Evolutionary conservation across 2,888 invertebrate genomes (phyloP).

Genomic region (Spisula solida): DNA sequence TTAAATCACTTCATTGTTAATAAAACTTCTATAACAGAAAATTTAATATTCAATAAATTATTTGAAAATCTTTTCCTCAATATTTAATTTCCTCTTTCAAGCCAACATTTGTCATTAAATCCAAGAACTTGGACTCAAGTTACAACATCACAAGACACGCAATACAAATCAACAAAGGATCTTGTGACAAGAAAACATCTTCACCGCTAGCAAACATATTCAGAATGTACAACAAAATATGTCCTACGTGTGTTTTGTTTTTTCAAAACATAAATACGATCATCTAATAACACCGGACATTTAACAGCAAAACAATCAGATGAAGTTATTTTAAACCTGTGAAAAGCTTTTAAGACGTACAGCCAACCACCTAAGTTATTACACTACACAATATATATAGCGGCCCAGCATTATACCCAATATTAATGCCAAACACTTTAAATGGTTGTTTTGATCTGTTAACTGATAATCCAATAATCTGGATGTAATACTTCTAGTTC

Average conservation of each 20-base stretch:
- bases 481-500: no score
- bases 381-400: background rate
- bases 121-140: background rate
- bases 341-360: background rate
- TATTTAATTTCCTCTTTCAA: background rate
- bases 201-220: no score
- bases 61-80: background rate
- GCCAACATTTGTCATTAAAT: background rate
- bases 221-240: no score
- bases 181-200: background rate
- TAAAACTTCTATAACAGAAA: background rate
- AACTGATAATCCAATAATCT: background rate
- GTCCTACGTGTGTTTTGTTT: no score
- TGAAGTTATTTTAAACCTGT: background rate
- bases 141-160: background rate
- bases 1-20: background rate
- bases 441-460: background rate
- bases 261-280: no score
- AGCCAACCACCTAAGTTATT: background rate
- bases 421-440: background rate
- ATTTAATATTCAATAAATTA: background rate
- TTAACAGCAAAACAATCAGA: background rate
- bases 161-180: background rate
- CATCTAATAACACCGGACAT: slow-evolving; percentile 3
- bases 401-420: background rate